Evolutionary conservation across 1,140 invertebrate species (phyloP).

Genomic region (Drosophila ohnishii): DNA sequence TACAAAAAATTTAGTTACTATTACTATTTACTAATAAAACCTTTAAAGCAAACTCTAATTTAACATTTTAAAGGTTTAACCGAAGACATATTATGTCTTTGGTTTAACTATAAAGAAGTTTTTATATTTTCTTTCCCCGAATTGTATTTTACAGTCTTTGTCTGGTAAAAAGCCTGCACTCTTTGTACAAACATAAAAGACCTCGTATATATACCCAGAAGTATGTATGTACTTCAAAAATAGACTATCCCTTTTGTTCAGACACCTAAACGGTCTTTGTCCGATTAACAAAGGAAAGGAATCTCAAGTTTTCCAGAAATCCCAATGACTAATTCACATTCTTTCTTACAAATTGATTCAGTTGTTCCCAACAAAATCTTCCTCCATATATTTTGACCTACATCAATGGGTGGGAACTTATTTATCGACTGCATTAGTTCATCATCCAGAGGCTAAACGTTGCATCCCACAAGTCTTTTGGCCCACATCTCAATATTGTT

Average conservation of each 20-base stretch:
- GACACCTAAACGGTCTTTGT: slow-evolving; percentile 7
- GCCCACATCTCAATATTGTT: slow-evolving; percentile 48
- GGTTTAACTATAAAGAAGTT: not conserved
- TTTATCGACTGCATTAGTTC: slow-evolving; percentile 13
- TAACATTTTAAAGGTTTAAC: too few species aligned
- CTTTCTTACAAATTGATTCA: slow-evolving; percentile 3
- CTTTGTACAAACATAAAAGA: slow-evolving; percentile 11
- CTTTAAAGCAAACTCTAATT: too few species aligned
- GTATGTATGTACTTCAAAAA: not conserved
- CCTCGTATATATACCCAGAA: not conserved
- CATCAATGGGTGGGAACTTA: slow-evolving; percentile 14
- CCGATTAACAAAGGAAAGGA: slow-evolving; percentile 8
- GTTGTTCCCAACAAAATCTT: not conserved
- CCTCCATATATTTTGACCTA: slow-evolving; percentile 22
- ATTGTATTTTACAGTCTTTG: not conserved
- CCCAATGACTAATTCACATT: slow-evolving; percentile 12
- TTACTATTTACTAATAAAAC: too few species aligned
- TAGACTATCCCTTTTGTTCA: slow-evolving; percentile 9
- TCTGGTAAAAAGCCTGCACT: too few species aligned
- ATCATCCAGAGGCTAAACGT: slow-evolving; percentile 15
- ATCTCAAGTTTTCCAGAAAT: slow-evolving; percentile 4
- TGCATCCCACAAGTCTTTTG: slow-evolving; percentile 30
- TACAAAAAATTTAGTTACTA: not conserved
- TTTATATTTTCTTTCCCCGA: not conserved
- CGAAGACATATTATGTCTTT: too few species aligned